These are phyloP conservation scores for Sycophaga agraensis DNA, from an alignment of 1,140 invertebrate species.

Conservation along the genomic window DNA sequence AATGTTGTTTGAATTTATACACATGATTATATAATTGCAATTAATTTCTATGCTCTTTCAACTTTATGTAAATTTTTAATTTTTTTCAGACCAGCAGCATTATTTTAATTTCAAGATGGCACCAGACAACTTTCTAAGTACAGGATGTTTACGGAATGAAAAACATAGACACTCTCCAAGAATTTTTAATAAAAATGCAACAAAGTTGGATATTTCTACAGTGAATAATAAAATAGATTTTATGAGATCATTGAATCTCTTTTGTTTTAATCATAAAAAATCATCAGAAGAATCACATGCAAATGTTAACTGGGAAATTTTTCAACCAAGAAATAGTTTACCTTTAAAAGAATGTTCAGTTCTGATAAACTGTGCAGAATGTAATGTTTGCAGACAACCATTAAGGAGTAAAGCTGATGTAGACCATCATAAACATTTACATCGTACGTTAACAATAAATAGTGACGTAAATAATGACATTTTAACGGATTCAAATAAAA, in stretches of 20 bases:
- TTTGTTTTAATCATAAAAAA: not conserved
- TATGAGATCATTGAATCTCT: conserved; percentile 28
- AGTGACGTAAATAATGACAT: not conserved
- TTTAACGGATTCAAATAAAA: too few relatives aligned
- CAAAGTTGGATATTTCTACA: conserved; percentile 13
- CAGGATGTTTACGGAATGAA: not conserved
- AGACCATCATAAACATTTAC: not conserved
- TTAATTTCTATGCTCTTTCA: too few relatives aligned
- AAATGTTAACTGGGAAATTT: not conserved
- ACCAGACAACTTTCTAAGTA: not conserved
- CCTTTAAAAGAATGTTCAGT: conserved; percentile 35
- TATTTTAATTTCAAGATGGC: not conserved
- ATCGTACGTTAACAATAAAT: not conserved
- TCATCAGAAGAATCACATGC: not conserved
- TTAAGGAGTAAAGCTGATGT: not conserved
- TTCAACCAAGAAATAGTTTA: not conserved
- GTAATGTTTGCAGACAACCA: conserved; percentile 31
- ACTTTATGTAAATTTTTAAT: not conserved
- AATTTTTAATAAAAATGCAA: not conserved
- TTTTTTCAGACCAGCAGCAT: not conserved
- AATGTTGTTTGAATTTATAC: too few relatives aligned
- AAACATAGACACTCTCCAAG: not conserved
- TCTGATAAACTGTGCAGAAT: conserved; percentile 32
- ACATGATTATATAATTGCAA: too few relatives aligned
- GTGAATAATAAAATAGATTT: conserved; percentile 33